Evolutionary conservation across 2,113 vertebrate species (phyloP).

Genomic region (Lophotis ruficrista): DNA sequence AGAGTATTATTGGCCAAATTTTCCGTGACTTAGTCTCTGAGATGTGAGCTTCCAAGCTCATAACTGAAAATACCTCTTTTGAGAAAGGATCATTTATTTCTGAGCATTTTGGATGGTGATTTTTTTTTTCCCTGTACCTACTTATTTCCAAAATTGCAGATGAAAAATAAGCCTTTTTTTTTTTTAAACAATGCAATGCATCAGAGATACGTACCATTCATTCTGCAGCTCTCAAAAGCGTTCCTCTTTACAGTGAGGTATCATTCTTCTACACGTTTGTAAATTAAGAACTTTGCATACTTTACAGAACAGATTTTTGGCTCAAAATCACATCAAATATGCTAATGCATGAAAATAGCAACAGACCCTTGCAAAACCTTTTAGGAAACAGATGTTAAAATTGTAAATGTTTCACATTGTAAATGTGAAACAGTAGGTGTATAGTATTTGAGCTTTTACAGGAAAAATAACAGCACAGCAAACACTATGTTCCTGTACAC

Average conservation of each 20-base stretch:
- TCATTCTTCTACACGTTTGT: not conserved
- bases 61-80: not conserved
- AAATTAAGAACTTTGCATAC: not conserved
- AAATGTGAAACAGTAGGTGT: not conserved
- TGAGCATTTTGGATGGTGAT: not conserved
- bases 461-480: not conserved
- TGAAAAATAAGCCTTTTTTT: not conserved
- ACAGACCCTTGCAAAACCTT: not conserved
- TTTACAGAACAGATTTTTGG: not conserved
- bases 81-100: not conserved
- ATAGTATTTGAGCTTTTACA: not conserved
- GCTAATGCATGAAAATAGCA: not conserved
- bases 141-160: not conserved
- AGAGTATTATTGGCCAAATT: not conserved
- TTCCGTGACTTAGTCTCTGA: not conserved
- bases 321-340: not conserved
- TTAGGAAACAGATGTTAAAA: slow-evolving; percentile 1
- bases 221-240: not conserved
- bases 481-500: not conserved
- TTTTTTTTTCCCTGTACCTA: not conserved
- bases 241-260: not conserved
- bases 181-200: not conserved
- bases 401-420: not conserved
- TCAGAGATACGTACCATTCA: not conserved
- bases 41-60: not conserved